These are phyloP conservation scores for Drosophila villosipedis DNA, from an alignment of 2,888 invertebrate species.

Conservation along the genomic window DNA sequence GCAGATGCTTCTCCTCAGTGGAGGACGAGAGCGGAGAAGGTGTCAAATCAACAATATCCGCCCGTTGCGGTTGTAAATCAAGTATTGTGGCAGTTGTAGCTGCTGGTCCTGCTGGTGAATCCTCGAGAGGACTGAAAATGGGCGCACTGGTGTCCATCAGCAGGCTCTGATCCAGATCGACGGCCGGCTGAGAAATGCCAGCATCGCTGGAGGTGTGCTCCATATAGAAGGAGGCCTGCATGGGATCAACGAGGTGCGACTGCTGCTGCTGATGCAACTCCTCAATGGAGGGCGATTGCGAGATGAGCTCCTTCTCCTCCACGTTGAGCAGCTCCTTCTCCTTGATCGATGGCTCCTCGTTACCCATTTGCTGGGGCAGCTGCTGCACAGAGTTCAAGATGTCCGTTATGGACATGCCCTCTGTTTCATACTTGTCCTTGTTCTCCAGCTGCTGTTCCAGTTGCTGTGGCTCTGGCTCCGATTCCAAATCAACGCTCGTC, in stretches of 20 bases:
- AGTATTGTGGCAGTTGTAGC: slow-evolving; percentile 29
- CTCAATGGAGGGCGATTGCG: slow-evolving; percentile 82
- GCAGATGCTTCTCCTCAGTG: slow-evolving; percentile 79
- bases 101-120: slow-evolving; percentile 13
- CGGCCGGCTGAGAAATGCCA: slow-evolving; percentile 13
- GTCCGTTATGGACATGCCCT: slow-evolving; percentile 77
- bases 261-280: slow-evolving; percentile 70
- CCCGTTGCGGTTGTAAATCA: slow-evolving; percentile 55
- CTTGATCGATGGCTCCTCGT: slow-evolving; percentile 58
- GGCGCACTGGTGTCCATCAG: slow-evolving; percentile 64
- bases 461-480: slow-evolving; percentile 10
- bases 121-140: slow-evolving; percentile 43
- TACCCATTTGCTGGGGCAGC: slow-evolving; percentile 69
- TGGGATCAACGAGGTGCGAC: slow-evolving; percentile 58
- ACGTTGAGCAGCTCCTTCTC: slow-evolving; percentile 78
- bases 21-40: slow-evolving; percentile 66
- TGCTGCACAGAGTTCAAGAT: slow-evolving; percentile 83
- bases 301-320: slow-evolving; percentile 81
- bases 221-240: slow-evolving; percentile 80
- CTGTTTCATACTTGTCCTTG: slow-evolving; percentile 1
- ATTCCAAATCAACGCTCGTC: slow-evolving; percentile 20
- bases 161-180: slow-evolving; percentile 51
- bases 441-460: slow-evolving; percentile 1
- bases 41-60: slow-evolving; percentile 64
- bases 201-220: slow-evolving; percentile 67